Evolutionary conservation across 2,888 invertebrate species (phyloP).

Genomic region (Spilarctia lutea): DNA sequence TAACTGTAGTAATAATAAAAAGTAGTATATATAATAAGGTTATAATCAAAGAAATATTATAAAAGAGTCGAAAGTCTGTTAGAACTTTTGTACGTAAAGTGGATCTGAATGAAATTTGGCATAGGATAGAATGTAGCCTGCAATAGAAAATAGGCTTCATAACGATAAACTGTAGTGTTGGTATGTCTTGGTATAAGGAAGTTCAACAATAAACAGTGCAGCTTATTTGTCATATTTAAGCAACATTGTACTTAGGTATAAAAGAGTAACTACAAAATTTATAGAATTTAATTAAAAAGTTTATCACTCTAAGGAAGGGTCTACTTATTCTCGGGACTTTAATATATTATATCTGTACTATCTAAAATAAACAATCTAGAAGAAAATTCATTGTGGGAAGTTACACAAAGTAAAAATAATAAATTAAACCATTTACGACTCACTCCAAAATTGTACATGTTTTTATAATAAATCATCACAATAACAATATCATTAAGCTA

Average conservation of each 20-base stretch:
- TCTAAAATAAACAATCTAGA: neutral
- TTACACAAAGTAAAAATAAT: neutral
- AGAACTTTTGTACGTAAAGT: too few relatives aligned
- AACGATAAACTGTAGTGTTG: neutral
- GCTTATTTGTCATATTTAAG: neutral
- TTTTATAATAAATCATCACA: slow-evolving; percentile 11
- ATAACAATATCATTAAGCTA: slow-evolving; percentile 9
- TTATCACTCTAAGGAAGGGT: neutral
- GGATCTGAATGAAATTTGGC: too few relatives aligned
- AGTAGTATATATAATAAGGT: neutral
- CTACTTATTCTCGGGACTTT: neutral
- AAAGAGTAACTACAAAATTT: neutral
- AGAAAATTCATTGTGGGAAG: neutral
- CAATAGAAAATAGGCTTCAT: too few relatives aligned
- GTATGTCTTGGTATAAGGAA: too few relatives aligned
- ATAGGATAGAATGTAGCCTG: too few relatives aligned
- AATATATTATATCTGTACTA: neutral
- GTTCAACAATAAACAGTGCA: too few relatives aligned
- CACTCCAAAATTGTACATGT: neutral
- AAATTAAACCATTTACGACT: neutral
- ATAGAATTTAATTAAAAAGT: neutral
- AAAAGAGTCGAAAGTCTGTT: too few relatives aligned
- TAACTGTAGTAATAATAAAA: too few relatives aligned
- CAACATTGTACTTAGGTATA: too few relatives aligned
- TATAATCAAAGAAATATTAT: neutral